Base-by-base conservation (phyloP, 2,797 vertebrate species). In the Crax fasciolata region DNA sequence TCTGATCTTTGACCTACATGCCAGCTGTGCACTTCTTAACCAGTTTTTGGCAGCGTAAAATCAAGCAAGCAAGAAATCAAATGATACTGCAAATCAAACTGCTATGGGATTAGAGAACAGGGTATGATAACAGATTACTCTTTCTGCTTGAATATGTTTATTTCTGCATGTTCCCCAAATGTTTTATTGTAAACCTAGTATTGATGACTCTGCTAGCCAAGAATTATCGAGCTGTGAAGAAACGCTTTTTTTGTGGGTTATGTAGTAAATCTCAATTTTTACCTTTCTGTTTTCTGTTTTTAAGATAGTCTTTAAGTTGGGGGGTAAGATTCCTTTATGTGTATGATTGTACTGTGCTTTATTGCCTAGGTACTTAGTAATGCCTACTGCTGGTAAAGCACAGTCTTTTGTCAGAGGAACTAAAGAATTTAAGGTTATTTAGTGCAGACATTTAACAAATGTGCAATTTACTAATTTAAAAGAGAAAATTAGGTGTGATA, bases 101-200 rank as follows among this genome's bases (percentile, higher is more conserved):
- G 17, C 23, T 70, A 46, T 15, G 51, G 38, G 19, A 58, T 28
- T 54, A 12, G 28, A 85, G 41, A 41, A 49, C 55, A 71, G 20
- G 17, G 10, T 18, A 46, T 35, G 18, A 87, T 85, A 87, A 84
- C 61, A 48, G 39, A 85, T 77, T n/a, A 48, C 28, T 78, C 15
- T 75, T 39, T 67, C 63, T 74, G 10, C 82, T 48, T 84, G 55
- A 86, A 21, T 65, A 85, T 54, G 4, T 85, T 71, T 73, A 74
- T 89, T 83, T 95, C 76, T 76, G n/a, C 46, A 65, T 52, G 49
- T 81, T 93, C 20, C 24, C 58, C 70, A 88, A 27, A 32, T 48
- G 66, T 88, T 89, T 84, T 81, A 67, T 72, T 85, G 32, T 27
- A 90, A 87, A 81, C 48, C 58, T 55, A 7, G 46, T 78, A 41